These are phyloP conservation scores for Ectropis grisescens DNA, from an alignment of 1,140 invertebrate species.

Conservation along the genomic window DNA sequence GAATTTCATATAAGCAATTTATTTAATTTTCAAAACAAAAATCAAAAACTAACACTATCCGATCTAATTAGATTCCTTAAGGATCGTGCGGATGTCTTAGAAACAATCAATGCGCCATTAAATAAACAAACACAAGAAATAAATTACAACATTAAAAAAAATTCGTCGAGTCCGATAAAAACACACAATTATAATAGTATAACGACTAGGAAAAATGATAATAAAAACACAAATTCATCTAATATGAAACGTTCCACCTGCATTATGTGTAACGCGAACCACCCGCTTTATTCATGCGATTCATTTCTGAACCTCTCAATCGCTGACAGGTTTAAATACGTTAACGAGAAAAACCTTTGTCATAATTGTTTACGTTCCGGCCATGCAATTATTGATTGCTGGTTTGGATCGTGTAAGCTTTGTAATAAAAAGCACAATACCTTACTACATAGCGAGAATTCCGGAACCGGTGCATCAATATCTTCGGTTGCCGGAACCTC, in stretches of 20 bases:
- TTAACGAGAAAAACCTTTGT: conserved; percentile 12
- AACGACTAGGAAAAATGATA: not conserved
- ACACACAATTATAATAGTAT: too few species aligned
- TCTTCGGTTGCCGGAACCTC: not conserved
- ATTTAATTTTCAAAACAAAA: conserved; percentile 3
- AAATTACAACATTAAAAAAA: too few species aligned
- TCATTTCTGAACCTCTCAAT: conserved; percentile 11
- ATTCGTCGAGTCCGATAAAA: too few species aligned
- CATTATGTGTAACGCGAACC: conserved; percentile 9
- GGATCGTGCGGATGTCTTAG: conserved; percentile 15
- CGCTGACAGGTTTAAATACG: conserved; percentile 5
- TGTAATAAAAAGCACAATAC: conserved; percentile 18
- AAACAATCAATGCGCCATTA: conserved; percentile 7
- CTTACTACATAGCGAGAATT: conserved; percentile 8
- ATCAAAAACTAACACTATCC: conserved; percentile 4
- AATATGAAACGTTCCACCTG: not conserved
- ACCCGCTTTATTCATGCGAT: conserved; percentile 14
- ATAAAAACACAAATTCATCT: not conserved
- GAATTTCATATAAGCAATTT: too few species aligned
- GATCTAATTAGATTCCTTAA: conserved; percentile 15
- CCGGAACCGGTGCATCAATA: not conserved
- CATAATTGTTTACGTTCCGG: conserved; percentile 14
- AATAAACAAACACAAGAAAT: conserved; percentile 4
- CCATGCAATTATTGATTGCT: conserved; percentile 6
- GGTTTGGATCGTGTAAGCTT: conserved; percentile 9